phyloP scores from a whole-genome alignment of 2,888 invertebrate genomes.

The Napeogenes sylphis region DNA sequence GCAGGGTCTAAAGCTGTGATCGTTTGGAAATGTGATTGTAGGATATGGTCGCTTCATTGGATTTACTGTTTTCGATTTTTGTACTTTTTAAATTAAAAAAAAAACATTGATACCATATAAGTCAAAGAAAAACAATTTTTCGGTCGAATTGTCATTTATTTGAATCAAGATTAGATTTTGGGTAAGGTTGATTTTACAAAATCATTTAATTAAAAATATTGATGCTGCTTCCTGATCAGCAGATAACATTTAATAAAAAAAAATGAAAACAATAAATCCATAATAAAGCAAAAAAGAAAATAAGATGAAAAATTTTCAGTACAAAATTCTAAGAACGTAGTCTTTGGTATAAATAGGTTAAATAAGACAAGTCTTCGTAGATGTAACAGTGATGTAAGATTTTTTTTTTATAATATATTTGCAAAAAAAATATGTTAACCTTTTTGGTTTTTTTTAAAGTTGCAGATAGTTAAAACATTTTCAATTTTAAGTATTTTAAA shows the following conservation, averaged over 20 bases:
- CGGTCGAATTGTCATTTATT: no score
- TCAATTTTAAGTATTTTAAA: neutral
- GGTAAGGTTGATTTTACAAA: neutral
- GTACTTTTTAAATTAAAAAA: slow-evolving; percentile 6
- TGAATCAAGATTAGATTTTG: no score
- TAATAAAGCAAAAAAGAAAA: slow-evolving; percentile 20
- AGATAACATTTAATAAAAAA: neutral
- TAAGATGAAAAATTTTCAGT: slow-evolving; percentile 51
- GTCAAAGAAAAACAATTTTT: no score
- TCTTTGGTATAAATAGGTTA: slow-evolving; percentile 22
- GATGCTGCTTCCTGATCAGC: neutral
- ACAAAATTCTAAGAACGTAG: slow-evolving; percentile 64
- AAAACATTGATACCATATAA: neutral
- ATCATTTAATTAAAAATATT: neutral
- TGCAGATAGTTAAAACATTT: no score
- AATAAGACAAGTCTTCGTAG: slow-evolving; percentile 25
- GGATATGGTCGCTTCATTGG: slow-evolving; percentile 36
- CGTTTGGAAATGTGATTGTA: slow-evolving; percentile 65
- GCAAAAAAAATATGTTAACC: no score
- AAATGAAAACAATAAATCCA: slow-evolving; percentile 20
- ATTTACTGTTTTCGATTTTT: slow-evolving; percentile 29
- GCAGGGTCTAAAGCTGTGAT: slow-evolving; percentile 72
- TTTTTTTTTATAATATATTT: neutral
- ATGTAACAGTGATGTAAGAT: slow-evolving; percentile 10
- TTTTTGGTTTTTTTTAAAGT: no score